phyloP scores from a whole-genome alignment of 2,888 invertebrate genomes.

The Amblyjoppa fuscipennis region DNA sequence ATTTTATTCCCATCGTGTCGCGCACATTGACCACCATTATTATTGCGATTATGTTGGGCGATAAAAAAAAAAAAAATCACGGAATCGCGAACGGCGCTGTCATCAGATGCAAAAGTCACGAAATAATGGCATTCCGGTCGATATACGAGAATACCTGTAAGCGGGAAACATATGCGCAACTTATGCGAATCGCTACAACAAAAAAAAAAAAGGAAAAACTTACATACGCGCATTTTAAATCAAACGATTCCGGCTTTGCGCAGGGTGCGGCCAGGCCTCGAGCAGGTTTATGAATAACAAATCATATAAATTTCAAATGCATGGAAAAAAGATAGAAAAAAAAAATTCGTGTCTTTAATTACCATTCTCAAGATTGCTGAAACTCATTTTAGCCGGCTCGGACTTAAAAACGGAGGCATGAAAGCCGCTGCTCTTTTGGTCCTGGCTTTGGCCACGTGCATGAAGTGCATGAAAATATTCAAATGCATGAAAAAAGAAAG shows the following conservation, averaged over 20 bases:
- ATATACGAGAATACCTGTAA: background rate
- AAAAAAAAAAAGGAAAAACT: background rate
- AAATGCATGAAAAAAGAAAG: background rate
- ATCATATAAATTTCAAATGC: background rate
- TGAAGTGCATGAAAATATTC: too few relatives aligned
- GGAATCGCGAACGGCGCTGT: background rate
- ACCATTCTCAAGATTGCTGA: background rate
- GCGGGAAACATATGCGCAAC: background rate
- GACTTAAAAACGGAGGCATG: background rate
- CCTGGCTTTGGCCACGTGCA: slow-evolving; percentile 61
- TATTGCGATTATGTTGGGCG: background rate
- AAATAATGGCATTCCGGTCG: background rate
- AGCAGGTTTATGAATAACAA: slow-evolving; percentile 7
- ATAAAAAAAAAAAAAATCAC: slow-evolving; percentile 1
- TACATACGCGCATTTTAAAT: background rate
- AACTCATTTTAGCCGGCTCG: background rate
- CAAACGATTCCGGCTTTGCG: background rate
- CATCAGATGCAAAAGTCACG: background rate
- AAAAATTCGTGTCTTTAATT: background rate
- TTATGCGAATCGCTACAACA: background rate
- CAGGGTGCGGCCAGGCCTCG: background rate
- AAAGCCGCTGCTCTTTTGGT: background rate
- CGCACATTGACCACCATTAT: background rate
- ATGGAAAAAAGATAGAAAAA: background rate
- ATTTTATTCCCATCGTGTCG: background rate